Evolutionary conservation across 2,113 vertebrate species (phyloP).

Genomic region (Arvicanthis niloticus): DNA sequence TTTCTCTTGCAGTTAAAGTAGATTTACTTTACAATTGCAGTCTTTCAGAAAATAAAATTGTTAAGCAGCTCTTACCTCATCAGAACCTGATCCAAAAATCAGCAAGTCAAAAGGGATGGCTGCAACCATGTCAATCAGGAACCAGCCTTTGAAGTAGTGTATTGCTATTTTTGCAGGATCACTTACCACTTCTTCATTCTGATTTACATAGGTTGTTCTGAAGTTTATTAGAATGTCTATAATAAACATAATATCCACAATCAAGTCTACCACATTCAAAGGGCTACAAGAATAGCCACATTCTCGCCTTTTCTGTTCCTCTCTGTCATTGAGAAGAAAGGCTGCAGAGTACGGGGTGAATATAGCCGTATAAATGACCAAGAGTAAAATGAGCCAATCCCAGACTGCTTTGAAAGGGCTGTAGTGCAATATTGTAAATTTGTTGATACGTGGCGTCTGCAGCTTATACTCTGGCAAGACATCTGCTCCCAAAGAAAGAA

Average conservation of each 20-base stretch:
- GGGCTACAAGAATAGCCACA: conserved; percentile 99
- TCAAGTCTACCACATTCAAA: conserved; percentile 97
- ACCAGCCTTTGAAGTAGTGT: conserved; percentile 99
- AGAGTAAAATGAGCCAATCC: conserved; percentile 98
- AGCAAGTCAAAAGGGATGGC: conserved; percentile 99
- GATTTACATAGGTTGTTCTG: conserved; percentile 98
- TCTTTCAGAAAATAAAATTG: conserved; percentile 65
- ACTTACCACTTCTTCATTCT: conserved; percentile 99
- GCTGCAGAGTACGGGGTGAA: conserved; percentile 99
- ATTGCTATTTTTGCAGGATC: conserved; percentile 98
- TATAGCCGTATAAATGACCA: conserved; percentile 99
- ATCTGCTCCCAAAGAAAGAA: conserved; percentile 97
- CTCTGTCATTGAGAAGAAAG: conserved; percentile 97
- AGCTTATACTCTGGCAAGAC: conserved; percentile 99
- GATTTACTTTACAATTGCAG: conserved; percentile 31
- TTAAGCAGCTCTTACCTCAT: conserved; percentile 93
- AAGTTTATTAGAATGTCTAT: conserved; percentile 99
- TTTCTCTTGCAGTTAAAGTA: not conserved
- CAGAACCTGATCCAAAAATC: conserved; percentile 99
- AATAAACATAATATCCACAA: conserved; percentile 99
- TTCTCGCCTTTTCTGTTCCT: conserved; percentile 95
- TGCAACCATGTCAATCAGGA: conserved; percentile 99
- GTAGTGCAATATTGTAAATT: conserved; percentile 99
- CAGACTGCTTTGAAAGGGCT: conserved; percentile 99
- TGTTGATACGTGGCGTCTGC: conserved; percentile 98